Evolutionary conservation across 1,140 invertebrate genomes (phyloP), one percentile per base, ranked within the genome.

Genomic region (Diorhabda elongata): DNA sequence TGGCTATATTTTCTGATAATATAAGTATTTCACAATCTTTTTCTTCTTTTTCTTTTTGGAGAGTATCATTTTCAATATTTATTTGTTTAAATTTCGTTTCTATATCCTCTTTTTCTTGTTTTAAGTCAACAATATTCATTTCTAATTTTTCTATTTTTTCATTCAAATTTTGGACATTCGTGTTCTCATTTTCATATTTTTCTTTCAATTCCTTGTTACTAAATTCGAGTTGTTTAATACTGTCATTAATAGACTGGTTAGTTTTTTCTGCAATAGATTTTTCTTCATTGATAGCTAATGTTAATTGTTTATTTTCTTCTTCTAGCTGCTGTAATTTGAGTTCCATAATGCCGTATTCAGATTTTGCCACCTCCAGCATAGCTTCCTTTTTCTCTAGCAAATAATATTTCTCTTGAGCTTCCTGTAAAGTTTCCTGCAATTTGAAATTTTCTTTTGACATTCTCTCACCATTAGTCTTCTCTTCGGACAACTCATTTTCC

Each of bases 271-370:
- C 67, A 9, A 11, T 26, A 42, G 70, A 59, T n/a, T 71, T 56
- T 68, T 75, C 73, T 3, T 58, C n/a, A 57, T 73, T 72, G 41
- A 76, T 64, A 1, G 61, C 62, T 60, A 74, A 63, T 45, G 71
- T 6, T 3, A 74, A 56, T 26, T 59, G 69, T 45, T 62, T 60
- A 7, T 72, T 76, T 62, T 76, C 73, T 26, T 70, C 65, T 69
- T 74, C 66, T 9, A 74, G n/a, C 41, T 71, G 64, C 57, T 75
- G 67, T 3, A 73, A 42, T 58, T 74, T 74, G 5, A 74, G 68
- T 66, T 71, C 61, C 8, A 74, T 56, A 7, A 74, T 62, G 41
- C 62, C 66, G 43, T 69, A 71, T 64, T 70, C 59, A 44, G 64
- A 66, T 69, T 69, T 67, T 9, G 71, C 66, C n/a, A 71, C 4